Evolutionary conservation across 2,113 vertebrate species (phyloP).

Genomic region (Fulica atra): DNA sequence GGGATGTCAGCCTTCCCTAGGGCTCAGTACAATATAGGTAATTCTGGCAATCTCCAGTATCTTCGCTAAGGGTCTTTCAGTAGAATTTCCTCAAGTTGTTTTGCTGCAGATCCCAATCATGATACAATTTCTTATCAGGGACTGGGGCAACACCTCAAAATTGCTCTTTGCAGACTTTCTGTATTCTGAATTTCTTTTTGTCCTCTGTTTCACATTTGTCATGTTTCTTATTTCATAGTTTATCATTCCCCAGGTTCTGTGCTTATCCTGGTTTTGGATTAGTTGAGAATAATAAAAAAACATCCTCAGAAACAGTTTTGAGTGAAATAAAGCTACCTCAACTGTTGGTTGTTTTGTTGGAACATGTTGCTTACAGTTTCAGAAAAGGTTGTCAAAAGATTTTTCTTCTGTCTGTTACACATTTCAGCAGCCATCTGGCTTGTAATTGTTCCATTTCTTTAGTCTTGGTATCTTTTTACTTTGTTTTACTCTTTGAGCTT

Average conservation of each 20-base stretch:
- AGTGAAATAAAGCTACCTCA: background rate
- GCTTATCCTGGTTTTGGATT: background rate
- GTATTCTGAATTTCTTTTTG: background rate
- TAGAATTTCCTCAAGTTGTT: background rate
- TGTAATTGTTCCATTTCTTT: background rate
- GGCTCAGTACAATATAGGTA: background rate
- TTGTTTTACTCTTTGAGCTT: background rate
- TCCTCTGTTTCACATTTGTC: background rate
- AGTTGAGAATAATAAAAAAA: background rate
- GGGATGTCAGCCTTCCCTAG: background rate
- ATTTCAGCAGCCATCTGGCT: background rate
- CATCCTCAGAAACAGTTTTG: background rate
- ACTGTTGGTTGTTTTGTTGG: background rate
- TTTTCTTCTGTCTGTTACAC: background rate
- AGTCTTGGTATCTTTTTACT: background rate
- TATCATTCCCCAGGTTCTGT: background rate
- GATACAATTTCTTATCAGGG: background rate
- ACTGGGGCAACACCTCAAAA: background rate
- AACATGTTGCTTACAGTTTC: background rate
- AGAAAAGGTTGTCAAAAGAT: background rate
- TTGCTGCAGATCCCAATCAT: background rate
- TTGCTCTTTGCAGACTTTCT: background rate
- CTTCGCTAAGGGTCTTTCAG: background rate
- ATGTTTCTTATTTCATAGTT: background rate
- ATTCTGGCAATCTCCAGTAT: background rate